A percentile compares a stretch with the other conserved stretches of the same genome.
These are phyloP conservation scores for Lordiphosa mommai DNA, from an alignment of 1,140 invertebrate species.

Conservation along the genomic window DNA sequence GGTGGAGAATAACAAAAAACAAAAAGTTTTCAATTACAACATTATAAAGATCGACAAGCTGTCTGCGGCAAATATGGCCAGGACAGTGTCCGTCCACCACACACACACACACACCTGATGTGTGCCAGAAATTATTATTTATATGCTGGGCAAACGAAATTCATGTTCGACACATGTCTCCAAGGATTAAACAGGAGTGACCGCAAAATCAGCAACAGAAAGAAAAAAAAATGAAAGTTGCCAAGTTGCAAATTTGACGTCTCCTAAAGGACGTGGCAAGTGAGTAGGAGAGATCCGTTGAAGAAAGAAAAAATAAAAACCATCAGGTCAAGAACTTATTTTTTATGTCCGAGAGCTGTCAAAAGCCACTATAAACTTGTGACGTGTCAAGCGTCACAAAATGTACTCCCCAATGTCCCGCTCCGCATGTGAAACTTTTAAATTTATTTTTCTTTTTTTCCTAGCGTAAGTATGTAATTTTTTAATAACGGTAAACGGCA, in stretches of 20 bases:
- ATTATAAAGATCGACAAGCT: conserved; percentile 79
- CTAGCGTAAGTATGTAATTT: conserved; percentile 57
- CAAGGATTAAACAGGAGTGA: conserved; percentile 78
- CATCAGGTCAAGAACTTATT: conserved; percentile 36
- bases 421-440: conserved; percentile 61
- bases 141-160: conserved; percentile 72
- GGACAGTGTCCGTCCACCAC: conserved; percentile 23
- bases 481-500: conserved; percentile 73
- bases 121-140: conserved; percentile 75
- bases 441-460: conserved; percentile 47
- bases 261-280: too few species aligned
- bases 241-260: conserved; percentile 13
- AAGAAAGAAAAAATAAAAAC: background rate
- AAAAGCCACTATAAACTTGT: conserved; percentile 79
- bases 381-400: conserved; percentile 72
- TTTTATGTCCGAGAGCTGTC: conserved; percentile 69
- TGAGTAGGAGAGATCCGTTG: too few species aligned
- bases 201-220: conserved; percentile 78
- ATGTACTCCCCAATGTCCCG: conserved; percentile 35
- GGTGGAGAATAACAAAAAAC: conserved; percentile 44
- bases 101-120: conserved; percentile 25
- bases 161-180: conserved; percentile 79
- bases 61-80: conserved; percentile 71
- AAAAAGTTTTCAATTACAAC: conserved; percentile 79
- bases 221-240: too few species aligned